phyloP scores from a whole-genome alignment of 2,888 invertebrate genomes.

The Sipha maydis region DNA sequence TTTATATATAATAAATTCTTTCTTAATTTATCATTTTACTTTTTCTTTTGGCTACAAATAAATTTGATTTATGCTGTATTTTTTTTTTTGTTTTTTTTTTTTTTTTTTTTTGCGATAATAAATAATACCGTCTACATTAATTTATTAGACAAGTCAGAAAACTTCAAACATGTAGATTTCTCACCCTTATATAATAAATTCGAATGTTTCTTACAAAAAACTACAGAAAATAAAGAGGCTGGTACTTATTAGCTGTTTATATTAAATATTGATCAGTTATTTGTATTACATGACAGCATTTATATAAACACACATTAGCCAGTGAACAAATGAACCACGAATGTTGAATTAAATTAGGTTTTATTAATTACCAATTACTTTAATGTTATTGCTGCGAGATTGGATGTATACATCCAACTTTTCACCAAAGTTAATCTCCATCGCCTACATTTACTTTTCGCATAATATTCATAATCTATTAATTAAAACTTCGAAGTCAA shows the following conservation, averaged over 20 bases:
- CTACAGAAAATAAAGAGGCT: background rate
- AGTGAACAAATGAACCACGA: too few relatives aligned
- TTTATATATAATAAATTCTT: background rate
- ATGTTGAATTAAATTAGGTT: too few relatives aligned
- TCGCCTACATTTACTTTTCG: background rate
- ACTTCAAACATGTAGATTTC: background rate
- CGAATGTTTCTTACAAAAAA: background rate
- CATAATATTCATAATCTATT: background rate
- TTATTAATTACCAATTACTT: too few relatives aligned
- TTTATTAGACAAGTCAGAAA: background rate
- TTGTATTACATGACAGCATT: background rate
- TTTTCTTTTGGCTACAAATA: background rate
- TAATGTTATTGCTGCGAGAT: too few relatives aligned
- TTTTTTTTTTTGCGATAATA: constrained; percentile 12
- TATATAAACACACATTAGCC: too few relatives aligned
- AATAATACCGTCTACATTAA: background rate
- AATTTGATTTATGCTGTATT: constrained; percentile 6
- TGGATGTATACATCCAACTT: background rate
- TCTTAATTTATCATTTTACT: background rate
- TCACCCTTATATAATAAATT: background rate
- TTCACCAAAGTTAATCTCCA: background rate
- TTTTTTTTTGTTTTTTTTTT: background rate
- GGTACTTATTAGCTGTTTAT: background rate
- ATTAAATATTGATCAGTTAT: background rate
- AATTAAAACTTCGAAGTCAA: background rate